Evolutionary conservation across 1,140 invertebrate genomes (phyloP).

Genomic region (Macrotrachela quadricornifera): DNA sequence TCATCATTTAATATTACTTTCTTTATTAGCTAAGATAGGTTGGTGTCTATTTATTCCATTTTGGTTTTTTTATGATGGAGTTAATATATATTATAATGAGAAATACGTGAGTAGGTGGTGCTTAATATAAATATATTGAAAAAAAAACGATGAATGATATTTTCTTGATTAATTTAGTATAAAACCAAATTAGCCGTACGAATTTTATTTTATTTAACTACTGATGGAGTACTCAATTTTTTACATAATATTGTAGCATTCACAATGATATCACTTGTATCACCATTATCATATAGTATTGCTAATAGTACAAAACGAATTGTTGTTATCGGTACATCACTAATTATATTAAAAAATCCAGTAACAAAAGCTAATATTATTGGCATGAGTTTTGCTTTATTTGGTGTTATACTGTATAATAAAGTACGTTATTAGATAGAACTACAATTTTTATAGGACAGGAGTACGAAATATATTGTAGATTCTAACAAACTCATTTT

Average conservation of each 20-base stretch:
- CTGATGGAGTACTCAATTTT: slow-evolving; percentile 73
- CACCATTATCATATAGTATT: slow-evolving; percentile 78
- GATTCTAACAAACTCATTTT: too few species aligned
- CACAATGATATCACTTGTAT: slow-evolving; percentile 57
- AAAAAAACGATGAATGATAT: too few species aligned
- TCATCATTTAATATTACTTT: slow-evolving; percentile 64
- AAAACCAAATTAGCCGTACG: too few species aligned
- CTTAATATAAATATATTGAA: too few species aligned
- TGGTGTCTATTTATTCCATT: slow-evolving; percentile 63
- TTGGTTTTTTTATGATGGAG: slow-evolving; percentile 55
- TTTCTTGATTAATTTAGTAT: too few species aligned
- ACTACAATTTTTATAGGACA: too few species aligned
- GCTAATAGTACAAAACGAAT: slow-evolving; percentile 85
- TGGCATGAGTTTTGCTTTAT: slow-evolving; percentile 69
- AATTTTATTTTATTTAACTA: slow-evolving; percentile 31
- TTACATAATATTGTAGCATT: slow-evolving; percentile 84
- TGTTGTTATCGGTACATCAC: slow-evolving; percentile 65
- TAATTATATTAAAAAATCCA: slow-evolving; percentile 70
- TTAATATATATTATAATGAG: slow-evolving; percentile 41
- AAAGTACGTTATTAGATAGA: slow-evolving; percentile 21
- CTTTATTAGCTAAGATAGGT: slow-evolving; percentile 53
- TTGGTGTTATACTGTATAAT: slow-evolving; percentile 74
- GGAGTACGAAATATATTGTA: too few species aligned
- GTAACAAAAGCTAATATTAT: slow-evolving; percentile 63
- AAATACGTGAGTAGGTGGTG: slow-evolving; percentile 24